Evolutionary conservation across 2,113 vertebrate species (phyloP), one percentile per base, ranked within the genome.

Genomic region (Marcusenius ussheri): DNA sequence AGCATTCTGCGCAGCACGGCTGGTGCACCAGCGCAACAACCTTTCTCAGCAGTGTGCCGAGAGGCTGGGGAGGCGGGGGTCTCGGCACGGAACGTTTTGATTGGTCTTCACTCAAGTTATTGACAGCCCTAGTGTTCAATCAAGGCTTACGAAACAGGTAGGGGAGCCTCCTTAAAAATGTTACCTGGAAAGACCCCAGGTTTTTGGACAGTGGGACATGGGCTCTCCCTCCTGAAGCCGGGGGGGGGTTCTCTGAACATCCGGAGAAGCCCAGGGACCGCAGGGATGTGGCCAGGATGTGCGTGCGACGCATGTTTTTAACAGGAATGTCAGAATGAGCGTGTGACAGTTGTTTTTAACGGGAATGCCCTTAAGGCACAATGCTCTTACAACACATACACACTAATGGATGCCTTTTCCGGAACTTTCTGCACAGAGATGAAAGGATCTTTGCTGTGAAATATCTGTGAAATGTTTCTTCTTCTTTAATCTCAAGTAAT

Each of bases 371-470:
- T 47, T 13, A 85, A 85, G 83, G 46, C 24, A 24, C 45, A 11
- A 47, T 27, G 83, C 46, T 85, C 17, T 42, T 49, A 49, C 42
- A 46, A 77, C 88, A 89, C 66, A 47, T 8, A 62, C 89, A 86
- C 87, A 88, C 86, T 90, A 56, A 89, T 86, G 91, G 87, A 89
- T 8, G 89, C 35, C 89, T 87, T 70, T 90, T 77, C 89, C 56
- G 85, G 47, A 42, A 35, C 13, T 88, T 45, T 58, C 53, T 89
- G 89, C 46, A 47, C 84, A 3, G 21, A 86, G 35, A 80, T 42
- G 35, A 80, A 80, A 80, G 74, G 35, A 80, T 39, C 31, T 80
- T 80, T 80, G 74, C 74, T 80, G 74, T 80, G 74, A 80, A 80
- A 80, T 42, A 80, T 80, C 13, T 70, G 62, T 31, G 62, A 42